Percentiles rank a stretch among this genome's conserved stretches.
These are phyloP conservation scores for Rhabditophanes sp. DNA, from an alignment of 2,888 invertebrate species.

Conservation along the genomic window DNA sequence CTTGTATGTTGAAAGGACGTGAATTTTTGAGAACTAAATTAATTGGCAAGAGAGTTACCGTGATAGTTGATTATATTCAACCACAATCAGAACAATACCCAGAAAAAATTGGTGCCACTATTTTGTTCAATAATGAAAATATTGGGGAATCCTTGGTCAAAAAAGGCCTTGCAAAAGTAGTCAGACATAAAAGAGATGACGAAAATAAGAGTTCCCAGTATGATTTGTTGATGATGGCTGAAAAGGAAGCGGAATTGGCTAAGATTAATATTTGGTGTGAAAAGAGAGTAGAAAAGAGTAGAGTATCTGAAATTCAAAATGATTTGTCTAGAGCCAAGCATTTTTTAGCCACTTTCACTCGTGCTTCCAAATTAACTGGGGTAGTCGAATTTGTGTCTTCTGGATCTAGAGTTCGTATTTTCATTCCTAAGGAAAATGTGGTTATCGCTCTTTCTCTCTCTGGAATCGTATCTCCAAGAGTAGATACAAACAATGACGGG, in stretches of 20 bases:
- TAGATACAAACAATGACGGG: slow-evolving; percentile 59
- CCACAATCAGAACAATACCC: slow-evolving; percentile 80
- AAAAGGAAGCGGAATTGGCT: slow-evolving; percentile 75
- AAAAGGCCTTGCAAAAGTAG: slow-evolving; percentile 78
- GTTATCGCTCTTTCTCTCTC: slow-evolving; percentile 81
- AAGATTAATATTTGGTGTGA: no score
- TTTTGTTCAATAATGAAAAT: slow-evolving; percentile 61
- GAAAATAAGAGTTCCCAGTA: slow-evolving; percentile 61
- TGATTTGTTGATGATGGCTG: slow-evolving; percentile 76
- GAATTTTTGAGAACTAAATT: slow-evolving; percentile 88
- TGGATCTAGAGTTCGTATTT: slow-evolving; percentile 78
- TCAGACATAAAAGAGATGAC: slow-evolving; percentile 82
- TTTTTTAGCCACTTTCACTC: slow-evolving; percentile 78
- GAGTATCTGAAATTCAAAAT: slow-evolving; percentile 16
- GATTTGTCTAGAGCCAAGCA: slow-evolving; percentile 49
- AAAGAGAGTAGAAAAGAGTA: no score
- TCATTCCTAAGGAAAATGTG: slow-evolving; percentile 81
- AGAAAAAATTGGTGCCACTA: slow-evolving; percentile 82
- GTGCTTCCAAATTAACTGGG: slow-evolving; percentile 59
- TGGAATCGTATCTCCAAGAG: slow-evolving; percentile 47
- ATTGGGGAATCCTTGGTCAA: slow-evolving; percentile 53
- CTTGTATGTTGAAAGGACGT: slow-evolving; percentile 93
- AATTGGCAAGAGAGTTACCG: slow-evolving; percentile 69
- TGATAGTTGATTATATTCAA: slow-evolving; percentile 85
- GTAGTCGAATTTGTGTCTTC: slow-evolving; percentile 91